A percentile compares a stretch with the other conserved stretches of the same genome.
phyloP scores from a whole-genome alignment of 2,113 vertebrate genomes.

The Eulacestoma nigropectus region DNA sequence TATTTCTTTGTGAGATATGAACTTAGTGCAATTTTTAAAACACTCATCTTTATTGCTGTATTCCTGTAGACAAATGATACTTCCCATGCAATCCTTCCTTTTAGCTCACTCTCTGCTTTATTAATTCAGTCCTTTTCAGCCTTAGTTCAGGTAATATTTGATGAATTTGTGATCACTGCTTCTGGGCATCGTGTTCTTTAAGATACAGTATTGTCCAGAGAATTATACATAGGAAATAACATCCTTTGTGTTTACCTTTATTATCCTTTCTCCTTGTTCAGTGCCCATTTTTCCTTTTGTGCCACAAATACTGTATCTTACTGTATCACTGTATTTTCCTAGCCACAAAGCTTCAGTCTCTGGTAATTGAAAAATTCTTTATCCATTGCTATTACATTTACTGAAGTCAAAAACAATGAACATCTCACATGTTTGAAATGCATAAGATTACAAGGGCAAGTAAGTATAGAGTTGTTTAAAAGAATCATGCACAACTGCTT shows the following conservation, averaged over 20 bases:
- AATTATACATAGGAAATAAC: slow-evolving; percentile 42
- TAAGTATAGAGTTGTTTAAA: neutral
- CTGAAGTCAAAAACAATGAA: slow-evolving; percentile 58
- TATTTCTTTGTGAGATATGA: neutral
- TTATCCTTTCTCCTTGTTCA: slow-evolving; percentile 57
- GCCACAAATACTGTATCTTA: slow-evolving; percentile 32
- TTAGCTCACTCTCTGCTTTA: neutral
- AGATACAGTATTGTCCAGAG: neutral
- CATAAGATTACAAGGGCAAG: neutral
- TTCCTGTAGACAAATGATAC: neutral
- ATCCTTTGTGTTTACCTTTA: slow-evolving; percentile 46
- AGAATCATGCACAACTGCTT: neutral
- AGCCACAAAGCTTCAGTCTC: slow-evolving; percentile 38
- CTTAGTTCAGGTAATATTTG: neutral
- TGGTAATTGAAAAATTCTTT: slow-evolving; percentile 72
- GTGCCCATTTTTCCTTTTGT: slow-evolving; percentile 22
- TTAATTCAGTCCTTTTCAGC: neutral
- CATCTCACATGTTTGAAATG: slow-evolving; percentile 15
- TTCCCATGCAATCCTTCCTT: neutral
- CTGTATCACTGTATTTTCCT: neutral
- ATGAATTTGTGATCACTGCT: slow-evolving; percentile 11
- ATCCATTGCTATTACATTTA: slow-evolving; percentile 51
- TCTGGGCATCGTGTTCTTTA: neutral
- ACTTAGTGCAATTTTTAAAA: neutral
- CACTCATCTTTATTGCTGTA: neutral